phyloP scores from a whole-genome alignment of 2,888 invertebrate genomes.

The Drosophila picticornis region DNA sequence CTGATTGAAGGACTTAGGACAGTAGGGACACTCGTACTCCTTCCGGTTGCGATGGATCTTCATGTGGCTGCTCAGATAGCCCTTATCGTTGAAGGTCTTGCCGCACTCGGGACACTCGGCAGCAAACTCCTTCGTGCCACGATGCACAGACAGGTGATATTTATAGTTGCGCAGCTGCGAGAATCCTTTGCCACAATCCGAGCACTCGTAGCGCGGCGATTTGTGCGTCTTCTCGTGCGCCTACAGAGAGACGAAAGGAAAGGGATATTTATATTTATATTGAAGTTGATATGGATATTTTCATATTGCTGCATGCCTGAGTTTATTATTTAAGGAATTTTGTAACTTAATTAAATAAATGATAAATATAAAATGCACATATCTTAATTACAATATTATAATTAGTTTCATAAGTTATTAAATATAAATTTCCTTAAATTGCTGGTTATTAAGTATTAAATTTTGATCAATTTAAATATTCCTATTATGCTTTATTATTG shows the following conservation, averaged over 20 bases:
- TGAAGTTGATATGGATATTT: neutral
- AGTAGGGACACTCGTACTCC: slow-evolving; percentile 92
- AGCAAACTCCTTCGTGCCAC: slow-evolving; percentile 93
- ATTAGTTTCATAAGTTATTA: neutral
- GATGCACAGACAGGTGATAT: slow-evolving; percentile 93
- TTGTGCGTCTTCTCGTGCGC: slow-evolving; percentile 85
- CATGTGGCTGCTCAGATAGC: slow-evolving; percentile 94
- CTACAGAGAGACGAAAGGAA: slow-evolving; percentile 57
- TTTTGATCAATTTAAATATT: neutral
- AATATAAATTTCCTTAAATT: neutral
- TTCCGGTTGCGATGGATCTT: slow-evolving; percentile 93
- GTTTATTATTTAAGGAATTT: neutral
- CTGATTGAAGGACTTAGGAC: slow-evolving; percentile 94
- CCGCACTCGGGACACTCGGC: slow-evolving; percentile 90
- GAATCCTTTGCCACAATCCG: slow-evolving; percentile 92
- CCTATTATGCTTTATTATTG: neutral
- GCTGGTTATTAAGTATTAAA: neutral
- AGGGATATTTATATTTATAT: neutral
- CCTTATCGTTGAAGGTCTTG: slow-evolving; percentile 93
- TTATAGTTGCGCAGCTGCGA: slow-evolving; percentile 94
- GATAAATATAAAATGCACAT: neutral
- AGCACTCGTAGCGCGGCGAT: slow-evolving; percentile 88
- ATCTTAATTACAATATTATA: neutral
- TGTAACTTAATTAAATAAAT: neutral
- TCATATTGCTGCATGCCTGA: neutral